A percentile compares a stretch with the other conserved stretches of the same genome.
phyloP scores from a whole-genome alignment of 2,797 vertebrate genomes.

The Cichlasoma orientale region DNA sequence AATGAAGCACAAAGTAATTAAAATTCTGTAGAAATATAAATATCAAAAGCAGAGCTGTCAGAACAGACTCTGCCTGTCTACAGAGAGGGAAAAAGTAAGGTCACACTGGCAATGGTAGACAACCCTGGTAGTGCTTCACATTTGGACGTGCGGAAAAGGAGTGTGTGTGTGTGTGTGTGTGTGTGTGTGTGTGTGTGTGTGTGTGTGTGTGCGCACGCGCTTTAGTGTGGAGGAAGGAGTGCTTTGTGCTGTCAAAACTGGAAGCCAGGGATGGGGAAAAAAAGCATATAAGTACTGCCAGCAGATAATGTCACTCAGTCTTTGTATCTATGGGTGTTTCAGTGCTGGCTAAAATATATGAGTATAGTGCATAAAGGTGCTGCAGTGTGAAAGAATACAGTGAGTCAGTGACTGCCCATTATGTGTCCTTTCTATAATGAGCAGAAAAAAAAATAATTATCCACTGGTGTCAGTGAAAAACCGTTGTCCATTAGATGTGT shows the following conservation, averaged over 20 bases:
- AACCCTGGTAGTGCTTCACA: conserved; percentile 63
- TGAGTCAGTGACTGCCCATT: conserved; percentile 34
- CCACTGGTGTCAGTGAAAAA: conserved; percentile 8
- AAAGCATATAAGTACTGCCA: conserved; percentile 55
- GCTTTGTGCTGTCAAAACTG: conserved; percentile 70
- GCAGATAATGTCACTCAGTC: conserved; percentile 77
- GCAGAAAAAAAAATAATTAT: conserved; percentile 28
- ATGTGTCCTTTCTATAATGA: conserved; percentile 41
- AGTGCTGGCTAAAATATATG: conserved; percentile 53
- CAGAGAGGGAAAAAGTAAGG: conserved; percentile 40
- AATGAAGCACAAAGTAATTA: conserved; percentile 73
- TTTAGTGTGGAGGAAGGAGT: conserved; percentile 25
- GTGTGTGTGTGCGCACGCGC: not conserved
- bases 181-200: not conserved
- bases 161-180: not conserved
- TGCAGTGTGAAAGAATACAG: conserved; percentile 30
- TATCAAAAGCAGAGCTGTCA: conserved; percentile 79
- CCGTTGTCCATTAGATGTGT: conserved; percentile 31
- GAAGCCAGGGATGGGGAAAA: conserved; percentile 48
- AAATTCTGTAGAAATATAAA: conserved; percentile 74
- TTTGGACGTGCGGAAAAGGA: conserved; percentile 53
- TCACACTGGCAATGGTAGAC: conserved; percentile 73
- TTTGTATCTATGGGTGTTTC: conserved; percentile 60
- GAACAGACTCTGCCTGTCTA: conserved; percentile 54
- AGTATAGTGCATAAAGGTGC: conserved; percentile 50